Evolutionary conservation across 2,797 vertebrate genomes (phyloP).

Genomic region (Rhinophrynus dorsalis): DNA sequence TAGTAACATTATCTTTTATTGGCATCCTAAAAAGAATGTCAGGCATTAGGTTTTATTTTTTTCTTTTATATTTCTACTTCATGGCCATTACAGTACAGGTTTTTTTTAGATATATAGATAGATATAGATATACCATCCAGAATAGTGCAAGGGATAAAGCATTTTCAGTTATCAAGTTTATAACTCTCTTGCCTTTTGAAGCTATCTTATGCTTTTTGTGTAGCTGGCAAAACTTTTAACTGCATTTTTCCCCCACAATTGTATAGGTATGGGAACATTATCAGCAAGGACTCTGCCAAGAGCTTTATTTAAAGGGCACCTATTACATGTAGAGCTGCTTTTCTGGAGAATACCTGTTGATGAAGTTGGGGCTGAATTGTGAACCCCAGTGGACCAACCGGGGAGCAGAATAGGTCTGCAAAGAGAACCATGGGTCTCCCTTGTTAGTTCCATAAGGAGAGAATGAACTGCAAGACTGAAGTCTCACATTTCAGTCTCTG

Average conservation of each 20-base stretch:
- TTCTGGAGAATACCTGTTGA: too few species aligned
- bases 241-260: background rate
- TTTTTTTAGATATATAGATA: too few species aligned
- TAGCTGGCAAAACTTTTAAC: slow-evolving; percentile 20
- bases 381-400: too few species aligned
- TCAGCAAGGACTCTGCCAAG: background rate
- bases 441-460: too few species aligned
- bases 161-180: slow-evolving; percentile 22
- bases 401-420: too few species aligned
- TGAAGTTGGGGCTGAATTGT: too few species aligned
- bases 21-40: slow-evolving; percentile 76
- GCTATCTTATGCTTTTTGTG: slow-evolving; percentile 11
- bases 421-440: too few species aligned
- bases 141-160: slow-evolving; percentile 21
- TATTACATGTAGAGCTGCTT: too few species aligned
- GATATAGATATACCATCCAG: slow-evolving; percentile 13
- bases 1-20: slow-evolving; percentile 77
- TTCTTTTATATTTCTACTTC: slow-evolving; percentile 46
- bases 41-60: slow-evolving; percentile 60
- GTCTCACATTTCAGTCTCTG: too few species aligned
- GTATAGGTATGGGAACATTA: background rate
- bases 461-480: too few species aligned
- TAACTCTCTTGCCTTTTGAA: slow-evolving; percentile 19
- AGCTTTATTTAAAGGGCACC: background rate
- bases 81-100: slow-evolving; percentile 53